A percentile compares a stretch with the other conserved stretches of the same genome.
These are phyloP conservation scores for Echeneis naucrates DNA, from an alignment of 2,797 vertebrate species.

Conservation along the genomic window DNA sequence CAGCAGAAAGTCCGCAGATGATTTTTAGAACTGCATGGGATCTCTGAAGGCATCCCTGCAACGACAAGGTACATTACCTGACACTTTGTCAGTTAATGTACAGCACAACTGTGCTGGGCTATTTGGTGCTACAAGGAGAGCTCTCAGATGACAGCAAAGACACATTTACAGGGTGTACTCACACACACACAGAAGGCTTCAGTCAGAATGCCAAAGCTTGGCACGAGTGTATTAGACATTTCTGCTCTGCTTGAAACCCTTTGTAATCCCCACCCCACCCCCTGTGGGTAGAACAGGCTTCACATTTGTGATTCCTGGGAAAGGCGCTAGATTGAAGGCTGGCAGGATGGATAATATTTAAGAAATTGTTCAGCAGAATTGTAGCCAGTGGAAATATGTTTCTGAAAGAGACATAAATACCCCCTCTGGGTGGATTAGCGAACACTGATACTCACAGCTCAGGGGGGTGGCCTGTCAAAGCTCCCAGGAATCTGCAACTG, in stretches of 20 bases:
- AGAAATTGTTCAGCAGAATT: slow-evolving; percentile 43
- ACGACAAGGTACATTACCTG: slow-evolving; percentile 50
- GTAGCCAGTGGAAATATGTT: slow-evolving; percentile 42
- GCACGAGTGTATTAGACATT: slow-evolving; percentile 47
- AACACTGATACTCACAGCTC: slow-evolving; percentile 16
- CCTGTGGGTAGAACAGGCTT: slow-evolving; percentile 50
- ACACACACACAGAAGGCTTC: slow-evolving; percentile 16
- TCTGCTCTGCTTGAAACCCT: slow-evolving; percentile 31
- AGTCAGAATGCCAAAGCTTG: slow-evolving; percentile 37
- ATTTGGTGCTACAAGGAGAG: slow-evolving; percentile 40
- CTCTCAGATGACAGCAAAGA: slow-evolving; percentile 22
- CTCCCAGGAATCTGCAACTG: background rate
- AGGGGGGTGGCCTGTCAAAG: slow-evolving; percentile 28
- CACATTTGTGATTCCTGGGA: slow-evolving; percentile 45
- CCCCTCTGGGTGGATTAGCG: slow-evolving; percentile 48
- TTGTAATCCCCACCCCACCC: slow-evolving; percentile 46
- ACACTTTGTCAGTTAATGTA: slow-evolving; percentile 64
- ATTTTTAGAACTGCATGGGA: slow-evolving; percentile 30
- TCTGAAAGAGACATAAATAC: slow-evolving; percentile 44
- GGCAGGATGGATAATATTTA: slow-evolving; percentile 43
- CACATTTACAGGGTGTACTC: background rate
- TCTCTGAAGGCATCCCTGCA: slow-evolving; percentile 31
- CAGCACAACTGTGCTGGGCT: slow-evolving; percentile 36
- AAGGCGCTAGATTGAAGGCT: slow-evolving; percentile 36
- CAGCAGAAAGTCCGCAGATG: slow-evolving; percentile 36